Evolutionary conservation across 35 echinoderm and acorn worm genomes (phyloP).

Genomic region (Apostichopus parvimensis): DNA sequence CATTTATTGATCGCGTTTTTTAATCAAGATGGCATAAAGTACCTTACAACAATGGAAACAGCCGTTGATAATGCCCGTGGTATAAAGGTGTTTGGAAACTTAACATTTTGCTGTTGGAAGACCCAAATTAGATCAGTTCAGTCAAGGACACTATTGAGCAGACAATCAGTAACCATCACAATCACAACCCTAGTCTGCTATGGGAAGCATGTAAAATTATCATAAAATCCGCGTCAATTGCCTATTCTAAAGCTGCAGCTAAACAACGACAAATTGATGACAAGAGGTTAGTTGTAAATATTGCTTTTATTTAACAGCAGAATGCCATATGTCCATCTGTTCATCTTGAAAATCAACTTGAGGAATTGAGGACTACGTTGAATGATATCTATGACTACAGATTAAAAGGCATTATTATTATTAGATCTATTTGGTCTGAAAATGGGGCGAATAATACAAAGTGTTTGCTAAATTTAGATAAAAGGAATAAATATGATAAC

Average conservation of each 20-base stretch:
- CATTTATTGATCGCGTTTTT: too few relatives aligned
- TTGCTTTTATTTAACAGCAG: background rate
- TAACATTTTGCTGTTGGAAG: too few relatives aligned
- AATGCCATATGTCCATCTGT: background rate
- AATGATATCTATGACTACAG: background rate
- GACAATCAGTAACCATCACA: background rate
- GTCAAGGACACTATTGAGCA: background rate
- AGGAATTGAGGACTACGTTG: background rate
- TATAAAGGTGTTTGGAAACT: too few relatives aligned
- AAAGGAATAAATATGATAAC: too few relatives aligned
- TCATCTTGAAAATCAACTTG: background rate
- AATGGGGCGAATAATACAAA: background rate
- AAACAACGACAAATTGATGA: background rate
- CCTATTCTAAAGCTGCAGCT: background rate
- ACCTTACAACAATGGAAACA: too few relatives aligned
- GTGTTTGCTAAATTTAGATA: too few relatives aligned
- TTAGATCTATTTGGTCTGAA: background rate
- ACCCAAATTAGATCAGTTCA: too few relatives aligned
- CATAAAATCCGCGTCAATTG: background rate
- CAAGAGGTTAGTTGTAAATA: background rate
- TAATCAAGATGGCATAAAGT: too few relatives aligned
- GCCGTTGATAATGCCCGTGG: too few relatives aligned
- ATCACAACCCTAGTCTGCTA: background rate
- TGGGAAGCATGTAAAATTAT: background rate
- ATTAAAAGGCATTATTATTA: background rate